Evolutionary conservation across 2,888 invertebrate species (phyloP), one percentile per base, ranked within the genome.

Genomic region (Bugula neritina): DNA sequence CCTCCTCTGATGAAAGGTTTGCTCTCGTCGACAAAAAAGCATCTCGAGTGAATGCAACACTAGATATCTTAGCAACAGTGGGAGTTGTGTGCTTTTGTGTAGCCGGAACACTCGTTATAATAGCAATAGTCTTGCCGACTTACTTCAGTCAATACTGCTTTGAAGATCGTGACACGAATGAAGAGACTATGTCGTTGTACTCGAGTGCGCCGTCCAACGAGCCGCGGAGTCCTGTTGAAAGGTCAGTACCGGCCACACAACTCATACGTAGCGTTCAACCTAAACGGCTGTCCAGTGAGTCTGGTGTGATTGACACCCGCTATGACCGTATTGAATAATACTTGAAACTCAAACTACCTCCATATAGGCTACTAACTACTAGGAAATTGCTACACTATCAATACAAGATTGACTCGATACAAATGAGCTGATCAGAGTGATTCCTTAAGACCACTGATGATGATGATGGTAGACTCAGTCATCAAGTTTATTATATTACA

Each of bases 41-140:
- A 2, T 79, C 83, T 43, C 77, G 79, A 5, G 86, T 84, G 77
- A 87, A 86, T 79, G 80, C 82, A 63, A 84, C 84, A 63, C 77
- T 87, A 74, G 85, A 86, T 75, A 78, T 83, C 72, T 85, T 84
- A 76, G 86, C 86, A 75, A 78, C 86, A 27, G 82, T 85, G 57
- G 87, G 87, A 1, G 78, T 87, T 25, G 82, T 84, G 25, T 77
- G 86, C 35, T 87, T 87, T 78, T 85, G 86, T 76, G 78, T 84
- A 21, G 87, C 87, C 1, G 86, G 86, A 1, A 77, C 83, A n/a
- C 82, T 85, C 1, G 78, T 86, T 31, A 83, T 85, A 25, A 79
- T 83, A 73, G 82, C 86, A 29, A 80, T 86, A 1, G 78, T 86
- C 23, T 82, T 86, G 72, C 85, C 86, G 0, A 86, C 85, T 73